A percentile compares a stretch with the other conserved stretches of the same genome.
These are phyloP conservation scores for Erannis defoliaria DNA, from an alignment of 2,888 invertebrate genomes.

Conservation along the genomic window DNA sequence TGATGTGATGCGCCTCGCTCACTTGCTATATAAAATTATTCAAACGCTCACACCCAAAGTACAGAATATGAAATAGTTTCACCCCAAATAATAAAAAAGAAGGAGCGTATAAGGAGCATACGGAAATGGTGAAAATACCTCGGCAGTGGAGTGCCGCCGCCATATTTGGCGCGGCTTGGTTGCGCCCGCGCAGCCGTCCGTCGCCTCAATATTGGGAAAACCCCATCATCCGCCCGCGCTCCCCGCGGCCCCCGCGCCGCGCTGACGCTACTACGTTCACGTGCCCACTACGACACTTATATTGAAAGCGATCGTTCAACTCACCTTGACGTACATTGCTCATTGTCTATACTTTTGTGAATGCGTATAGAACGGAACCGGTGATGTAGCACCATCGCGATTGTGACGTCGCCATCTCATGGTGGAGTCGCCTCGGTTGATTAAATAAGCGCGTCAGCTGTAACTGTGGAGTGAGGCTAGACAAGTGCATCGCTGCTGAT, in stretches of 20 bases:
- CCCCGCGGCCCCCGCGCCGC: slow-evolving; percentile 40
- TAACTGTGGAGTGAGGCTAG: slow-evolving; percentile 20
- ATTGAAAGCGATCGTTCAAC: slow-evolving; percentile 26
- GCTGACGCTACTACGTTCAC: slow-evolving; percentile 40
- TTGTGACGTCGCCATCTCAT: not conserved
- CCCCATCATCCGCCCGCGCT: slow-evolving; percentile 62
- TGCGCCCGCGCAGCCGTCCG: slow-evolving; percentile 58
- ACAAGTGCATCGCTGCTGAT: slow-evolving; percentile 28
- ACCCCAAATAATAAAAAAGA: too few species aligned
- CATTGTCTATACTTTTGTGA: slow-evolving; percentile 9
- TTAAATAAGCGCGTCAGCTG: slow-evolving; percentile 27
- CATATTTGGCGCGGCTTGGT: slow-evolving; percentile 71
- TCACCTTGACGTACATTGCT: slow-evolving; percentile 29
- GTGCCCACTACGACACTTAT: slow-evolving; percentile 30
- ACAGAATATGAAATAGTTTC: too few species aligned
- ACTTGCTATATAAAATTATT: not conserved
- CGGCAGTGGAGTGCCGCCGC: slow-evolving; percentile 45
- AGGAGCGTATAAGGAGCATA: too few species aligned
- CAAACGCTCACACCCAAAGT: not conserved
- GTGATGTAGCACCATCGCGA: slow-evolving; percentile 17
- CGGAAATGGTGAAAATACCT: slow-evolving; percentile 69
- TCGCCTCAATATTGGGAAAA: slow-evolving; percentile 82
- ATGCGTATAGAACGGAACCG: slow-evolving; percentile 11
- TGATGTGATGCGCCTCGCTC: not conserved
- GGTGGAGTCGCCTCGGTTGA: slow-evolving; percentile 14